A percentile compares a stretch with the other conserved stretches of the same genome.
phyloP scores from a whole-genome alignment of 2,113 vertebrate genomes.

The Coregonus clupeaformis region DNA sequence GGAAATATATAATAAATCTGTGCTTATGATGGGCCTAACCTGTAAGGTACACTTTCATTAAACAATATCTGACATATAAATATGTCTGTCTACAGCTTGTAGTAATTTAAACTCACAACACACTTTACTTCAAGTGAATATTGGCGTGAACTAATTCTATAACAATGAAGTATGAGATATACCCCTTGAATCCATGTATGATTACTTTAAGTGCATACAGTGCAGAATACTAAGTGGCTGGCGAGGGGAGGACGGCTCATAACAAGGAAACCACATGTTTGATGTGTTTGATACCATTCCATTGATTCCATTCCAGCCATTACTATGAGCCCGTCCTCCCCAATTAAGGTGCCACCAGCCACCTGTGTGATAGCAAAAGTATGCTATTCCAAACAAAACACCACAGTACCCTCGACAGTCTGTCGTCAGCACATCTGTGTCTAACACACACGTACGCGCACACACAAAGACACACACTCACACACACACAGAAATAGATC shows the following conservation, averaged over 20 bases:
- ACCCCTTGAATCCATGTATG: background rate
- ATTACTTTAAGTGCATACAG: conserved; percentile 31
- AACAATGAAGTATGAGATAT: conserved; percentile 24
- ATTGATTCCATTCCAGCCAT: too few relatives aligned
- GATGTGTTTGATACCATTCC: too few relatives aligned
- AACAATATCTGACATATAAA: background rate
- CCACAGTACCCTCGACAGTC: conserved; percentile 45
- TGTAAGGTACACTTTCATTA: background rate
- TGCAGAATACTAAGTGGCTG: conserved; percentile 37
- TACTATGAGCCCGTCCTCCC: too few relatives aligned
- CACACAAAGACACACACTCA: too few relatives aligned
- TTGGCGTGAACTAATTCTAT: conserved; percentile 25
- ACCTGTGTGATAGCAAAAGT: background rate
- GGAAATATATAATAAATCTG: background rate
- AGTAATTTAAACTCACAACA: background rate
- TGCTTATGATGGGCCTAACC: background rate
- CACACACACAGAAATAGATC: conserved; percentile 8
- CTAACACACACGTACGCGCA: background rate
- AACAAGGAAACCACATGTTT: too few relatives aligned
- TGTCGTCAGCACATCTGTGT: conserved; percentile 39
- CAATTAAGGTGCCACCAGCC: too few relatives aligned
- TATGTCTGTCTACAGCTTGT: background rate
- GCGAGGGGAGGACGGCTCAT: too few relatives aligned
- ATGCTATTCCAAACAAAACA: conserved; percentile 42
- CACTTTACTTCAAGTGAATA: background rate